Evolutionary conservation across 2,888 invertebrate species (phyloP).

Genomic region (Thyatira batis): DNA sequence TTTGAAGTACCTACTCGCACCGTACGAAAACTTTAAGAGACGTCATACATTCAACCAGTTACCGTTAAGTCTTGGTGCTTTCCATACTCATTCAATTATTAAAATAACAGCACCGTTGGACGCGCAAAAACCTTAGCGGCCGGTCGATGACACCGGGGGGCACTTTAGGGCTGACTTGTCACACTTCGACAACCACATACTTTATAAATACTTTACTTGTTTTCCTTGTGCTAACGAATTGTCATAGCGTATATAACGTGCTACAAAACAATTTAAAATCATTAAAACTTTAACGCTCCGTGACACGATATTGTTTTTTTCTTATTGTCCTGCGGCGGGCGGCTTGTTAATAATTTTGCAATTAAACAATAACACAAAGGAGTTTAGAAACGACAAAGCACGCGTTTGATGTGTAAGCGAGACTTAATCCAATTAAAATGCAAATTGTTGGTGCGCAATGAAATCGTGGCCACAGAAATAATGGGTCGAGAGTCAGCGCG

Average conservation of each 20-base stretch:
- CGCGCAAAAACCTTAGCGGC: conserved; percentile 75
- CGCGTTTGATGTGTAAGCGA: conserved; percentile 22
- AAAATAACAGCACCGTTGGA: conserved; percentile 74
- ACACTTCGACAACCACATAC: conserved; percentile 59
- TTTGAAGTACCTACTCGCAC: conserved; percentile 7
- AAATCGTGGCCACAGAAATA: conserved; percentile 54
- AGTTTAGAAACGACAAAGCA: conserved; percentile 6
- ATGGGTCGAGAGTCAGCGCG: conserved; percentile 40
- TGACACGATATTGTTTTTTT: neutral
- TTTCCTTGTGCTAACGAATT: conserved; percentile 33
- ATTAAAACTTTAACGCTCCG: neutral
- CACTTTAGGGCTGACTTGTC: conserved; percentile 77
- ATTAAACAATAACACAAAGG: neutral
- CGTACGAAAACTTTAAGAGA: conserved; percentile 22
- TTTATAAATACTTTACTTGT: conserved; percentile 51
- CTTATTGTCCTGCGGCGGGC: neutral
- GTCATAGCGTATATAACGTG: conserved; percentile 9
- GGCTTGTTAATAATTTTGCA: neutral
- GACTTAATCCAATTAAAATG: conserved; percentile 59
- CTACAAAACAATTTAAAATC: conserved; percentile 6
- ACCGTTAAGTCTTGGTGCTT: conserved; percentile 62
- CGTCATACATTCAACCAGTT: conserved; percentile 45
- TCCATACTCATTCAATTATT: conserved; percentile 77
- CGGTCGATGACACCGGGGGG: conserved; percentile 77
- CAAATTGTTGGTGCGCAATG: conserved; percentile 53